phyloP scores from a whole-genome alignment of 2,888 invertebrate genomes.

The Eurytoma adleriae region DNA sequence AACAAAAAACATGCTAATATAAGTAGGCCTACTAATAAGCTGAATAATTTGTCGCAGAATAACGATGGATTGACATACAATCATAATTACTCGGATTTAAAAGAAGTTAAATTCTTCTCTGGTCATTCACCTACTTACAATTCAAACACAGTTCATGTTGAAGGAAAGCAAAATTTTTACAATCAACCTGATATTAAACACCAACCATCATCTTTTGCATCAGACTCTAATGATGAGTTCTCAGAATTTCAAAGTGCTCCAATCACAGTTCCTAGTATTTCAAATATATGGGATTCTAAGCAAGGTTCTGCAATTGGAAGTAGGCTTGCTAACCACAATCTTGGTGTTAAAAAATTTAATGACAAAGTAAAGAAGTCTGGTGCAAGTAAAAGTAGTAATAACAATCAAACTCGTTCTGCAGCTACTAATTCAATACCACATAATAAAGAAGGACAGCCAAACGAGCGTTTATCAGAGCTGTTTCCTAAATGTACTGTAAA shows the following conservation, averaged over 20 bases:
- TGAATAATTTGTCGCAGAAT: conserved; percentile 24
- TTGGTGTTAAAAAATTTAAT: conserved; percentile 71
- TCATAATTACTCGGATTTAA: conserved; percentile 40
- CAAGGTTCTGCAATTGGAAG: conserved; percentile 75
- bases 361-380: conserved; percentile 68
- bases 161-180: conserved; percentile 28
- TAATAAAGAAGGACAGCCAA: conserved; percentile 57
- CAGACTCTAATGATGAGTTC: conserved; percentile 74
- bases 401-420: conserved; percentile 41
- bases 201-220: conserved; percentile 54
- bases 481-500: conserved; percentile 74
- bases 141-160: conserved; percentile 27
- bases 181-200: conserved; percentile 53
- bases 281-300: conserved; percentile 68
- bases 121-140: conserved; percentile 22
- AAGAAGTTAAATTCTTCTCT: conserved; percentile 48
- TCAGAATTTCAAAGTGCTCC: conserved; percentile 77
- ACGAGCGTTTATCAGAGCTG: conserved; percentile 62
- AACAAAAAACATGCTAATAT: conserved; percentile 45
- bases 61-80: conserved; percentile 17
- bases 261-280: conserved; percentile 62
- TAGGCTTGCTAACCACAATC: conserved; percentile 76
- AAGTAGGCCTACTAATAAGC: conserved; percentile 21
- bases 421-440: conserved; percentile 42
- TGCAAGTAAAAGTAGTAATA: conserved; percentile 56